Conservation (phyloP, 2,113 vertebrate genomes). For the Galeopterus variegatus region DNA sequence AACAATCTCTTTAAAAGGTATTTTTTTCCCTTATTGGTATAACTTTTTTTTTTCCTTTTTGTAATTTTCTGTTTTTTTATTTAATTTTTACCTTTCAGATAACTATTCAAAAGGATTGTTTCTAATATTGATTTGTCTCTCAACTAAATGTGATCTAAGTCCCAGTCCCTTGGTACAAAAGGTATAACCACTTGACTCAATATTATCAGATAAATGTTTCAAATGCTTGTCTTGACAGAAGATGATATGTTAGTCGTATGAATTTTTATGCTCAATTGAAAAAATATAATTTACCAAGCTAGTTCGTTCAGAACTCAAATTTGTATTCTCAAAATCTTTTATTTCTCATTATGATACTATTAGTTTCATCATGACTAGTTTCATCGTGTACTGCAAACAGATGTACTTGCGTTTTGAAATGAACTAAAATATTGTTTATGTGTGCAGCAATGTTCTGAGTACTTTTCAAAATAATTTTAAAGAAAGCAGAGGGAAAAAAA, state of each 20-base stretch:
- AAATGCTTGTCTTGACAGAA: background rate
- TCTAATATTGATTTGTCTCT: background rate
- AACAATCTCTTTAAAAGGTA: background rate
- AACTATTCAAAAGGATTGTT: background rate
- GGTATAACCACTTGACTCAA: background rate
- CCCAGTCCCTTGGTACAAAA: background rate
- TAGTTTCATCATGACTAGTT: background rate
- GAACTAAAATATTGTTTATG: background rate
- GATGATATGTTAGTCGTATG: background rate
- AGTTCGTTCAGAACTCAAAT: background rate
- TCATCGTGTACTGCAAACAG: background rate
- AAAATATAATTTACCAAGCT: background rate
- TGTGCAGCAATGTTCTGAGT: background rate
- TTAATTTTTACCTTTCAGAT: conserved; percentile 12
- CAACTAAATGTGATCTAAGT: background rate
- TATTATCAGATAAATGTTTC: background rate
- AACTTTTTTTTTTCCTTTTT: background rate
- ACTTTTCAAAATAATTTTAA: background rate
- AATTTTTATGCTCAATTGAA: background rate
- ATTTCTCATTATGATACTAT: background rate
- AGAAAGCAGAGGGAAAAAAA: background rate
- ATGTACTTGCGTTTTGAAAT: conserved; percentile 1
- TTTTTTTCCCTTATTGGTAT: background rate
- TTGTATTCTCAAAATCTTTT: accelerated
- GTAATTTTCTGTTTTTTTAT: background rate